Conservation (phyloP, 2,797 vertebrate species). For the Scolopax bukidnonensis region DNA sequence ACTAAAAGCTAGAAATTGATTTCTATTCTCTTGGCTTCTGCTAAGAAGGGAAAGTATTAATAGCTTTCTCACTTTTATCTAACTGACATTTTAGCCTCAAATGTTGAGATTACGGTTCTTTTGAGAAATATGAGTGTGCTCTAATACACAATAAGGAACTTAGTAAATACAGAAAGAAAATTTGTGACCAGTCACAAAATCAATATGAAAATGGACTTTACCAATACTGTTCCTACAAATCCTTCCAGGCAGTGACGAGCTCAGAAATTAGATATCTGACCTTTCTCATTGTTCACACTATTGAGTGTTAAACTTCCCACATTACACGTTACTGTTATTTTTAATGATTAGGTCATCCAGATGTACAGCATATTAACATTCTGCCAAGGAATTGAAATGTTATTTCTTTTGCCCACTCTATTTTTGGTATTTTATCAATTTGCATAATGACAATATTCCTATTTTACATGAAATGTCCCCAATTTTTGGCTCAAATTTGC, state of each 20-base stretch:
- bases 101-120: neutral
- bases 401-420: neutral
- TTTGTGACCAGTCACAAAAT: neutral
- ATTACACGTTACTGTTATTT: neutral
- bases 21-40: neutral
- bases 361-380: neutral
- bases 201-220: neutral
- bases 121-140: neutral
- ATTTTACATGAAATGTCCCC: neutral
- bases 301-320: neutral
- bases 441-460: neutral
- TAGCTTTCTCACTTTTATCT: neutral
- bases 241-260: neutral
- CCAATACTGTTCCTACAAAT: neutral
- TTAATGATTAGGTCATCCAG: neutral
- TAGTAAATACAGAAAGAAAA: neutral
- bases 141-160: neutral
- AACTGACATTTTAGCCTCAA: neutral
- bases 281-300: neutral
- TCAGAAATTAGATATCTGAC: slow-evolving; percentile 27
- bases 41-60: neutral
- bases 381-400: neutral
- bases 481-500: neutral
- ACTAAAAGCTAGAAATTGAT: neutral
- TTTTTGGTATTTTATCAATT: neutral